Evolutionary conservation across 2,113 vertebrate species (phyloP).

Genomic region (Elephantulus edwardii): DNA sequence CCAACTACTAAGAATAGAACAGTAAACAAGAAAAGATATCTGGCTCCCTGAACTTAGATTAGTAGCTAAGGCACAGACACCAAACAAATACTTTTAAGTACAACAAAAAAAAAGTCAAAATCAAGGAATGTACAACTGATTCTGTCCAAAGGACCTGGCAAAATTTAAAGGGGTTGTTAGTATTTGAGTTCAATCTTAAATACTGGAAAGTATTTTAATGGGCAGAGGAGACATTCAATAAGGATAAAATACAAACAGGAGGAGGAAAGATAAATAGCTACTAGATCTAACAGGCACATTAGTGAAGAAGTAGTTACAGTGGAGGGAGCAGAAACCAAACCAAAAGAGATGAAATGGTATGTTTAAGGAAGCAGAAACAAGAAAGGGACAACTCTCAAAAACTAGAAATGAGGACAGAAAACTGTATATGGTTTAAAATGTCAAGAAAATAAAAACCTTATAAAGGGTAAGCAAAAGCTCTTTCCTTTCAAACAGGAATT

Average conservation of each 20-base stretch:
- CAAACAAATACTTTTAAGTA: not conserved
- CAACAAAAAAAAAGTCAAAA: not conserved
- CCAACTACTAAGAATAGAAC: not conserved
- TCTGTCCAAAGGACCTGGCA: not conserved
- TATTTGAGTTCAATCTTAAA: constrained; percentile 16
- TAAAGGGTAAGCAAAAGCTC: constrained; percentile 4
- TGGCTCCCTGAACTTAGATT: not conserved
- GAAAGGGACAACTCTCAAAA: constrained; percentile 6
- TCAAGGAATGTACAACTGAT: not conserved
- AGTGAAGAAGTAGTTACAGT: not conserved
- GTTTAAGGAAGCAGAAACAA: not conserved
- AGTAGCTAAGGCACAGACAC: not conserved
- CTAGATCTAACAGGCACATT: constrained; percentile 6
- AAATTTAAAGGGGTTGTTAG: not conserved
- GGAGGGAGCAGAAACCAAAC: not conserved
- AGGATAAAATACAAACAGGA: not conserved
- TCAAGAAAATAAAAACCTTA: not conserved
- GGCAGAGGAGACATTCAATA: not conserved
- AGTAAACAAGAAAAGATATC: constrained; percentile 6
- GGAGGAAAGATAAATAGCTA: not conserved
- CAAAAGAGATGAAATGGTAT: not conserved
- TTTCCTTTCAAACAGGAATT: not conserved
- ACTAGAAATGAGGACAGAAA: not conserved
- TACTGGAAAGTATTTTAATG: not conserved
- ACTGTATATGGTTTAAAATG: not conserved